Percentiles rank a stretch among this genome's conserved stretches.
These are phyloP conservation scores for Drosophila pectinifera DNA, from an alignment of 1,140 invertebrate genomes.

Conservation along the genomic window DNA sequence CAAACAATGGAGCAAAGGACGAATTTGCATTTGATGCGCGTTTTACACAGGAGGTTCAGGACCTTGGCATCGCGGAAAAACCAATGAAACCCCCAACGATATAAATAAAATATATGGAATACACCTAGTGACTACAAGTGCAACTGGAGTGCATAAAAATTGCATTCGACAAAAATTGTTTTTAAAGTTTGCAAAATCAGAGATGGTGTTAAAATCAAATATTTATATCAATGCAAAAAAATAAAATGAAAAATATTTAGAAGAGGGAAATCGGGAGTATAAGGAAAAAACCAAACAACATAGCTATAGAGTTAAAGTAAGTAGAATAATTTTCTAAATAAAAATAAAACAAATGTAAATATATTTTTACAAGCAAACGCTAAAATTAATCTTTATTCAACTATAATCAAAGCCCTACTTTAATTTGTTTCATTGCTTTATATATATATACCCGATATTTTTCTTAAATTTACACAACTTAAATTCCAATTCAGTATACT, in stretches of 20 bases:
- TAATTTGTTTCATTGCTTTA: not conserved
- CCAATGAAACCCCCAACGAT: constrained; percentile 24
- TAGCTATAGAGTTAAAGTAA: no score
- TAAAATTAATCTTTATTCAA: no score
- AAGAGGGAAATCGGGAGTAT: not conserved
- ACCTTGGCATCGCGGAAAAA: constrained; percentile 22
- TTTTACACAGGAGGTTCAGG: constrained; percentile 32
- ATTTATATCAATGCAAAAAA: not conserved
- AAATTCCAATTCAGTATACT: not conserved
- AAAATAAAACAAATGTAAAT: not conserved
- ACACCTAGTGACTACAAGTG: constrained; percentile 11
- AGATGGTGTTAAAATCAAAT: not conserved
- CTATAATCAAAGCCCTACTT: no score
- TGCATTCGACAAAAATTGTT: constrained; percentile 23
- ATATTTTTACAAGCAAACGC: no score
- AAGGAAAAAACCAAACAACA: not conserved
- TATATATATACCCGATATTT: not conserved
- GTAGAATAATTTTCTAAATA: not conserved
- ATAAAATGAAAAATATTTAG: not conserved
- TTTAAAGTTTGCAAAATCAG: constrained; percentile 17
- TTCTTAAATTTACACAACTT: not conserved
- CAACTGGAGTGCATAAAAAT: constrained; percentile 41
- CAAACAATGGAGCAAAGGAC: constrained; percentile 20
- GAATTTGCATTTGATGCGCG: constrained; percentile 73
- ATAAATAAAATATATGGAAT: constrained; percentile 55